Conservation (phyloP, 2,797 vertebrate species). For the Girardinus metallicus region DNA sequence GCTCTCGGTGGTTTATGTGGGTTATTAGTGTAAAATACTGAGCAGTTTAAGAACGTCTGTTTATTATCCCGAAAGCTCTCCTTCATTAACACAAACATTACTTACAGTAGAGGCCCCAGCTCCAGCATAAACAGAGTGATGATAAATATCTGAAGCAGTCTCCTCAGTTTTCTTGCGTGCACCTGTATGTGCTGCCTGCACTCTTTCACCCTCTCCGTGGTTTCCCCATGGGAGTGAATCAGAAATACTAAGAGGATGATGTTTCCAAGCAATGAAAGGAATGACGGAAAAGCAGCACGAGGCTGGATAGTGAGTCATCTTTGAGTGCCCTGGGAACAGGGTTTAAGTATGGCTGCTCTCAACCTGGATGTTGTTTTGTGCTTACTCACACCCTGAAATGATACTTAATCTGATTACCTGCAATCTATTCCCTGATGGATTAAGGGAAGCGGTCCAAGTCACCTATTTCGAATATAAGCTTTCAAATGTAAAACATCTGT, state of each 20-base stretch:
- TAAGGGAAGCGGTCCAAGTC: background rate
- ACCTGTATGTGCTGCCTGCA: slow-evolving; percentile 32
- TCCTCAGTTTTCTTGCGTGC: slow-evolving; percentile 2
- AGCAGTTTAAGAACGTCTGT: slow-evolving; percentile 33
- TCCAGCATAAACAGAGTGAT: slow-evolving; percentile 49
- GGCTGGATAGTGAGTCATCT: slow-evolving; percentile 45
- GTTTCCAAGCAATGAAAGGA: slow-evolving; percentile 20
- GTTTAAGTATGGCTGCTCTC: slow-evolving; percentile 34
- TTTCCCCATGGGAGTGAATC: slow-evolving; percentile 30
- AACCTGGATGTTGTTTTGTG: slow-evolving; percentile 37
- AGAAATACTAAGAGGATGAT: slow-evolving; percentile 26
- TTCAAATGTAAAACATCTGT: background rate
- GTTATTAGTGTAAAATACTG: slow-evolving; percentile 42
- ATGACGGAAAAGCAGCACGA: slow-evolving; percentile 10
- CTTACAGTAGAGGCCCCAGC: slow-evolving; percentile 9
- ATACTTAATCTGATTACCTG: background rate
- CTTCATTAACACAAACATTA: slow-evolving; percentile 19
- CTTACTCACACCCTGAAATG: background rate
- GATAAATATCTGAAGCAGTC: slow-evolving; percentile 26
- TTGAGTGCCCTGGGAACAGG: slow-evolving; percentile 34
- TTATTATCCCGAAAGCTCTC: slow-evolving; percentile 39
- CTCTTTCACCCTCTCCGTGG: slow-evolving; percentile 40
- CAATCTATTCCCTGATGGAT: background rate
- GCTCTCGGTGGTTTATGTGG: background rate
- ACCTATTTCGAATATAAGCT: background rate